Evolutionary conservation across 1,140 invertebrate genomes (phyloP), one percentile per base, ranked within the genome.

Genomic region (Aporrectodea caliginosa): DNA sequence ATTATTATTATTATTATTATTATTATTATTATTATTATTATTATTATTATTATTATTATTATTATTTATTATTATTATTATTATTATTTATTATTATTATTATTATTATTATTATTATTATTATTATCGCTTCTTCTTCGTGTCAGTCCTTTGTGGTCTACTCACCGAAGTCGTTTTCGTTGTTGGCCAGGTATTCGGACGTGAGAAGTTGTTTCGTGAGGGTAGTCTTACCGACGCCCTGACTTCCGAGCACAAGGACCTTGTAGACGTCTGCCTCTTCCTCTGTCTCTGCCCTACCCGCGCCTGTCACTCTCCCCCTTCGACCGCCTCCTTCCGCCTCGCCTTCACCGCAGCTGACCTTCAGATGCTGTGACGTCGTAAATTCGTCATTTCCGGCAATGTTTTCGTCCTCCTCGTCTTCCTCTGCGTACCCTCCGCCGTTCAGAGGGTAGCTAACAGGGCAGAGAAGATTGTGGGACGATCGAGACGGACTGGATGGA

Each of bases 221-320:
- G 22, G 81, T 81, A 2, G 78, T 81, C 74, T 81, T 81, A 22
- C 81, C 81, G 1, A 81, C 81, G 1, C 81, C 81, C 16, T 72
- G 27, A 43, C 58, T 77, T n/a, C 81, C 81, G 14, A 81, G 35
- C 27, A 81, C 78, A 33, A 73, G 35, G 1, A 81, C 78, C 31
- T 76, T 58, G 33, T 78, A 80, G 43, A 80, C 79, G 34, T 43
- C 58, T 30, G 29, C 35, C 58, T 71, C 69, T 16, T 77, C 75
- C 58, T 80, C 75, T 6, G 43, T 22, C 22, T 22, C 43, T 12
- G 43, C 6, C 6, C 22, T 22, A 22, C 6, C 43, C 43, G 6
- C 22, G 43, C 6, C 43, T 12, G 43, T 58, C 43, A 22, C 6
- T 58, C 43, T 58, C 22, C 6, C 6, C 43, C 43, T 58, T 58